phyloP scores from a whole-genome alignment of 53 echinoderm and acorn worm species.

The Pentamera pediparva region DNA sequence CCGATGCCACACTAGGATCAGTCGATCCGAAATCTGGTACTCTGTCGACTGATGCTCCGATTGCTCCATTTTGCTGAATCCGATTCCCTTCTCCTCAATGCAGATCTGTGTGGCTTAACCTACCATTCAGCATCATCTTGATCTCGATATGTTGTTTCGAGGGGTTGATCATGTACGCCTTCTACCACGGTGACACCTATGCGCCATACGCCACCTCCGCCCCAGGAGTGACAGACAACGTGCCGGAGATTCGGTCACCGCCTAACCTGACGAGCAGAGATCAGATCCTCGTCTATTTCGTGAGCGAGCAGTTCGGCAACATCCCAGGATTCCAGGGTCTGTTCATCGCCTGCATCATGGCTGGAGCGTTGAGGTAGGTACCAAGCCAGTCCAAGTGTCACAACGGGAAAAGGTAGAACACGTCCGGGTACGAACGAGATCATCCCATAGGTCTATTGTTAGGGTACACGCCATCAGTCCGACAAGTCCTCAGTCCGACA shows the following conservation, averaged over 20 bases:
- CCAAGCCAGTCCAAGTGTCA: too few species aligned
- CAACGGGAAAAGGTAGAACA: too few species aligned
- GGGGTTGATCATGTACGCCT: slow-evolving; percentile 50
- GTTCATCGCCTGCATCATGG: slow-evolving; percentile 52
- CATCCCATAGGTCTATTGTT: too few species aligned
- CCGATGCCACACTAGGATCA: not conserved
- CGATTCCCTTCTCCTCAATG: not conserved
- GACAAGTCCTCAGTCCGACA: too few species aligned
- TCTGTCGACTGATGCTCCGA: not conserved
- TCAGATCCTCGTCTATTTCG: slow-evolving; percentile 25
- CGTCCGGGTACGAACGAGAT: too few species aligned
- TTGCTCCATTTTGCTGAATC: too few species aligned
- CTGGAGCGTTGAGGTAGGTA: slow-evolving; percentile 49
- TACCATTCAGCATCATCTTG: slow-evolving; percentile 40
- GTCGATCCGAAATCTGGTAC: not conserved
- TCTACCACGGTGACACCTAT: slow-evolving; percentile 27
- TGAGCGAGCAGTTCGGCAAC: slow-evolving; percentile 43
- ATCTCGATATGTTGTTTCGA: slow-evolving; percentile 33
- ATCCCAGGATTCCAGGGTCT: slow-evolving; percentile 51
- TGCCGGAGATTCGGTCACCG: slow-evolving; percentile 5
- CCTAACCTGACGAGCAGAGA: slow-evolving; percentile 20
- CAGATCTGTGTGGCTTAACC: slow-evolving; percentile 46
- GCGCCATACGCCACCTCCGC: not conserved
- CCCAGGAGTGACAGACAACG: slow-evolving; percentile 1
- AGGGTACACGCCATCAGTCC: too few species aligned